phyloP scores from a whole-genome alignment of 1,140 invertebrate genomes.

The Leptonema lineaticorne region DNA sequence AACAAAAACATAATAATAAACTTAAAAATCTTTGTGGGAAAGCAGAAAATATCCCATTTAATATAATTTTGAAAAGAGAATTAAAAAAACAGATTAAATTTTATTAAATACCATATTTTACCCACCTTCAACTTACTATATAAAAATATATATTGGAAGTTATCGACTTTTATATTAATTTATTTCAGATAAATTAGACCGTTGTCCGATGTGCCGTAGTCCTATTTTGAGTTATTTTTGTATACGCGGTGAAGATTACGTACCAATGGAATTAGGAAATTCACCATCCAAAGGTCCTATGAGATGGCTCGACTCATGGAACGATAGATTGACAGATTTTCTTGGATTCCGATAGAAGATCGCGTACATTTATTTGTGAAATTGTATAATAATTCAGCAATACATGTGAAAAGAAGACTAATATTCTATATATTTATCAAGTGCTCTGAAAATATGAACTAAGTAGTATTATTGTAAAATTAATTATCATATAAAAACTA shows the following conservation, averaged over 20 bases:
- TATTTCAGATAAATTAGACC: slow-evolving; percentile 64
- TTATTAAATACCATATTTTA: neutral
- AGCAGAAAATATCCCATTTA: too few relatives aligned
- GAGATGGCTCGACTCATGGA: slow-evolving; percentile 36
- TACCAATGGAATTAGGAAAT: slow-evolving; percentile 58
- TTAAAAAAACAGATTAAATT: neutral
- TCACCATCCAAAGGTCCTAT: slow-evolving; percentile 25
- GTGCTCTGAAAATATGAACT: neutral
- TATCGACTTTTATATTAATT: slow-evolving; percentile 14
- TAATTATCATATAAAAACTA: neutral
- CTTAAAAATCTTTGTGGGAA: too few relatives aligned
- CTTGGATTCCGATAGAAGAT: slow-evolving; percentile 38
- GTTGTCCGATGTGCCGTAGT: slow-evolving; percentile 80
- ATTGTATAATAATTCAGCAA: neutral
- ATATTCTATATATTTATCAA: neutral
- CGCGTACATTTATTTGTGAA: neutral
- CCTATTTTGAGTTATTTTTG: slow-evolving; percentile 80
- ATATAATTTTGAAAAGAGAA: neutral
- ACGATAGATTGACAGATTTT: slow-evolving; percentile 40
- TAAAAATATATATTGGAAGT: slow-evolving; percentile 8
- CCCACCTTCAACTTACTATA: neutral
- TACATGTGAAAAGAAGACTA: neutral
- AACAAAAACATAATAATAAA: too few relatives aligned
- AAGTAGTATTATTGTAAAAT: neutral
- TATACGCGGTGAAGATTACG: slow-evolving; percentile 72